Evolutionary conservation across 2,888 invertebrate genomes (phyloP).

Genomic region (Drosophila atripex): DNA sequence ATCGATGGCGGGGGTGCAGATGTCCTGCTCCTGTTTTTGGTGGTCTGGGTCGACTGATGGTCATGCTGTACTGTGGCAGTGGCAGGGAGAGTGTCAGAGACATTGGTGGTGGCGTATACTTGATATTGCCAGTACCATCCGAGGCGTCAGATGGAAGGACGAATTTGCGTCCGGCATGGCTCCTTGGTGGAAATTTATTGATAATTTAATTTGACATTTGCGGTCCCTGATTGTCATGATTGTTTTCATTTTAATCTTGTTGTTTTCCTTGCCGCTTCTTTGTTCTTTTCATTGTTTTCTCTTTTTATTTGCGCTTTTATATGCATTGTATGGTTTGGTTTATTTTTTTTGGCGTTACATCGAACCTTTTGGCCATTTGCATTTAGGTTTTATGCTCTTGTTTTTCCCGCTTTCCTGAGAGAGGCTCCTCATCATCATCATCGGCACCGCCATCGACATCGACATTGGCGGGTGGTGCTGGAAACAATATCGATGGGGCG

Average conservation of each 20-base stretch:
- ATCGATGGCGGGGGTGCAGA: slow-evolving; percentile 33
- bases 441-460: too few relatives aligned
- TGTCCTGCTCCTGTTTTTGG: slow-evolving; percentile 29
- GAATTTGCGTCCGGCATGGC: slow-evolving; percentile 57
- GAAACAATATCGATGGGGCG: slow-evolving; percentile 69
- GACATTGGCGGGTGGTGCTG: background rate
- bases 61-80: slow-evolving; percentile 17
- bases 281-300: slow-evolving; percentile 43
- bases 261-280: slow-evolving; percentile 53
- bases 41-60: slow-evolving; percentile 23
- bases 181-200: slow-evolving; percentile 78
- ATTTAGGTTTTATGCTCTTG: slow-evolving; percentile 71
- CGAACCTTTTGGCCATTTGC: slow-evolving; percentile 66
- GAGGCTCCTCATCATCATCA: slow-evolving; percentile 28
- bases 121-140: slow-evolving; percentile 60
- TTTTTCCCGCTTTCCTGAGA: slow-evolving; percentile 43
- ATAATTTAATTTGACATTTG: slow-evolving; percentile 82
- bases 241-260: slow-evolving; percentile 81
- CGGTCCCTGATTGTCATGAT: slow-evolving; percentile 81
- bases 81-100: background rate
- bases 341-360: slow-evolving; percentile 44
- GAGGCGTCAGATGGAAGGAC: slow-evolving; percentile 37
- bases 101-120: slow-evolving; percentile 50
- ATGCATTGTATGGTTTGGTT: slow-evolving; percentile 51
- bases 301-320: slow-evolving; percentile 44